Evolutionary conservation across 2,797 vertebrate genomes (phyloP), one percentile per base, ranked within the genome.

Genomic region (Eurystomus glaucurus): DNA sequence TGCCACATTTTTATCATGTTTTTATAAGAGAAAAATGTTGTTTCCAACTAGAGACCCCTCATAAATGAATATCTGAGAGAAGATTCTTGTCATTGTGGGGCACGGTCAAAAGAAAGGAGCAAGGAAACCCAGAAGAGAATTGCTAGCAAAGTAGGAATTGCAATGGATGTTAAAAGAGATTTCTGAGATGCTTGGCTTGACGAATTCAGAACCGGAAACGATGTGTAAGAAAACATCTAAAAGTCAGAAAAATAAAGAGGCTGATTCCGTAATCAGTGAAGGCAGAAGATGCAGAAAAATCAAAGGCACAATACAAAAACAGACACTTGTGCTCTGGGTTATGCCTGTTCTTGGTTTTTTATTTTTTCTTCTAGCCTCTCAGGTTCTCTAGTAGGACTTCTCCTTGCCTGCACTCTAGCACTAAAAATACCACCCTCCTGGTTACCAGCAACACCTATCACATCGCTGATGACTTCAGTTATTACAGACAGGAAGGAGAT

Each of bases 381-480:
- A 39, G 11, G 33, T 82, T 76, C 43, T 79, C 46, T 80, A 8
- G 43, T 14, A 61, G 26, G 48, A 58, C 20, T 86, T 66, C 25
- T 62, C 60, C 57, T 82, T 82, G 45, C 14, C 57, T 64, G 48
- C 14, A 25, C 5, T 23, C 28, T 10, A 77, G 37, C 33, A 72
- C 16, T 20, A 54, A 65, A 65, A 94, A 88, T n/a, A 43, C 11
- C 11, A 18, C 26, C 43, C 21, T 55, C 28, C 58, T 80, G 51
- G 39, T 54, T 57, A 43, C 39, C 26, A 15, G 46, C 1, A 9
- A 28, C 18, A 65, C 39, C 31, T 83, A 37, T 22, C 31, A 26
- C 0, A 0, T 28, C 1, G 9, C 0, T 1, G 1, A n/a, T 0
- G 2, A 80, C 31, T 52, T 83, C 81, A 4, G 4, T 52, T 50